Conservation (phyloP, 2,888 invertebrate genomes). For the Apodemia mormo region DNA sequence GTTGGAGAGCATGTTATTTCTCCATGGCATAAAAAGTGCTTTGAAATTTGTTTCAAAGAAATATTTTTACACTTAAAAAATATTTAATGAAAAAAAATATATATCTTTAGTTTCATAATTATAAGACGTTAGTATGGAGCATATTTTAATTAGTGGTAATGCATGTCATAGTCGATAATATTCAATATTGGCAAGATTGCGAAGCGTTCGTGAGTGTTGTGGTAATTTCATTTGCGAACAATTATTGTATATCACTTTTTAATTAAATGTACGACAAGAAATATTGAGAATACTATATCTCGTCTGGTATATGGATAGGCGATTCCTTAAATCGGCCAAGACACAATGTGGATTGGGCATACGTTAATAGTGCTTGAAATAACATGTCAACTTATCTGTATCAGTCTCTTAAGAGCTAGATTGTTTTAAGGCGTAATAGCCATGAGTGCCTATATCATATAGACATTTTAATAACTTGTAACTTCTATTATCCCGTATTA, state of each 20-base stretch:
- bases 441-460: conserved; percentile 48
- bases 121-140: conserved; percentile 68
- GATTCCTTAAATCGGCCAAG: conserved; percentile 30
- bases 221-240: conserved; percentile 27
- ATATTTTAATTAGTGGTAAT: conserved; percentile 74
- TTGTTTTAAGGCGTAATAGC: conserved; percentile 42
- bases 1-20: conserved; percentile 38
- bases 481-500: conserved; percentile 35
- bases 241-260: conserved; percentile 40
- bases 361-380: conserved; percentile 33
- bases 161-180: conserved; percentile 73
- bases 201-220: conserved; percentile 40
- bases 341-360: conserved; percentile 49
- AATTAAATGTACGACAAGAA: conserved; percentile 43
- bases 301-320: conserved; percentile 28
- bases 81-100: conserved; percentile 59
- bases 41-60: conserved; percentile 66
- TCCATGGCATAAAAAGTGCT: conserved; percentile 50
- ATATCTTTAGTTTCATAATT: conserved; percentile 76
- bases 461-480: conserved; percentile 41
- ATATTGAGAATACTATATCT: background rate
- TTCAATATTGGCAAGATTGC: conserved; percentile 54
- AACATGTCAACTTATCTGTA: conserved; percentile 4
- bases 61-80: conserved; percentile 68
- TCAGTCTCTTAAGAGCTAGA: conserved; percentile 5